These are phyloP conservation scores for Smutsia temminckii DNA, from an alignment of 2,797 vertebrate species.

Conservation along the genomic window DNA sequence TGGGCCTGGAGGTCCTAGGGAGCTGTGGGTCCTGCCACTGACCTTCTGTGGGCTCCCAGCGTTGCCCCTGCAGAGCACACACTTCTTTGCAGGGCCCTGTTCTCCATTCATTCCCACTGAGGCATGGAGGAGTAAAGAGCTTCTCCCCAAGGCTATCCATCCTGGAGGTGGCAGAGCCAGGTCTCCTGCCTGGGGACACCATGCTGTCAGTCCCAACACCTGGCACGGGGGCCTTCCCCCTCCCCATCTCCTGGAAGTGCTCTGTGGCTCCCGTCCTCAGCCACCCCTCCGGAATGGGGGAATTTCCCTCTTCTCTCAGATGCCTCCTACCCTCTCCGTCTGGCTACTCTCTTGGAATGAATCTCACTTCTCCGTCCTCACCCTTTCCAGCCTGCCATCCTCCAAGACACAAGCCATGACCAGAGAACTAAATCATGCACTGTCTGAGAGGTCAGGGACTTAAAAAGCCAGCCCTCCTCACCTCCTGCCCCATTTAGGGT, in stretches of 20 bases:
- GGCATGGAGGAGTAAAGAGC: fast-evolving
- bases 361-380: slow-evolving; percentile 12
- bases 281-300: background rate
- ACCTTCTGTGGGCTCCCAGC: fast-evolving
- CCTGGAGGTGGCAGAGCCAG: background rate
- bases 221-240: background rate
- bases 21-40: background rate
- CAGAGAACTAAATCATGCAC: background rate
- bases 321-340: background rate
- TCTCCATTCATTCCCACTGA: background rate
- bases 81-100: background rate
- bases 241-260: background rate
- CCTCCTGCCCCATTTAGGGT: background rate
- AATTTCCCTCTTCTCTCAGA: slow-evolving; percentile 13
- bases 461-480: background rate
- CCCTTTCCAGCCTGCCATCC: slow-evolving; percentile 23
- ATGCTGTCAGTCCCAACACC: fast-evolving
- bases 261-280: background rate
- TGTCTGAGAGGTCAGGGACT: background rate
- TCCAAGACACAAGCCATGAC: background rate
- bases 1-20: background rate
- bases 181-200: background rate
- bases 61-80: fast-evolving
- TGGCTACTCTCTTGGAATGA: slow-evolving; percentile 49
- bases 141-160: background rate